Conservation (phyloP, 2,797 vertebrate genomes). For the Pseudochirops cupreus region DNA sequence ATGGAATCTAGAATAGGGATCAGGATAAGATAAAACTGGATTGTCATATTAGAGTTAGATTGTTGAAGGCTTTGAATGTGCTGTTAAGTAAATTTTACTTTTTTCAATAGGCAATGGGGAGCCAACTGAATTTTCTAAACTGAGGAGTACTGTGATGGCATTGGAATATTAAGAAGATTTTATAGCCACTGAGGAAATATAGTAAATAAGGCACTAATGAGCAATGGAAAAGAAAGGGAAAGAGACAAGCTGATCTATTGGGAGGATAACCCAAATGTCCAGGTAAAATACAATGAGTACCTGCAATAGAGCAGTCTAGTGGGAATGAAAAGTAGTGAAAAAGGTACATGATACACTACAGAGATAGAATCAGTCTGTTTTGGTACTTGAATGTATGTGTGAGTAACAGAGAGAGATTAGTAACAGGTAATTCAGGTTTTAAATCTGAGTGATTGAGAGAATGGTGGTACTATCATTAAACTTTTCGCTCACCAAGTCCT, state of each 20-base stretch:
- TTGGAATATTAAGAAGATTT: not conserved
- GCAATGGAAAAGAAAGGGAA: not conserved
- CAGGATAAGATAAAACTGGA: not conserved
- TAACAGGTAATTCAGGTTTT: not conserved
- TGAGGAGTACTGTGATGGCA: not conserved
- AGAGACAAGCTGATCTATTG: not conserved
- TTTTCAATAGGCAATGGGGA: not conserved
- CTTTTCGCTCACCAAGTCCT: not conserved
- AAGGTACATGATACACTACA: not conserved
- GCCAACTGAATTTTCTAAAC: not conserved
- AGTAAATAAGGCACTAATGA: not conserved
- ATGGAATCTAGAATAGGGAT: not conserved
- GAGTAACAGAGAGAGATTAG: not conserved
- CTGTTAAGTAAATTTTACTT: not conserved
- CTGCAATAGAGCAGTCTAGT: not conserved
- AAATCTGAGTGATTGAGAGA: not conserved
- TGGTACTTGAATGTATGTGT: not conserved
- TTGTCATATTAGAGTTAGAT: not conserved
- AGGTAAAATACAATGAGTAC: not conserved
- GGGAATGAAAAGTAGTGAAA: not conserved
- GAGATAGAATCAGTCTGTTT: not conserved
- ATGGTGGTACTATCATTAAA: not conserved
- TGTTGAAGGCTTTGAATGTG: not conserved
- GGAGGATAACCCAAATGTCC: not conserved
- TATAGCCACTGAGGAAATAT: not conserved